phyloP scores from a whole-genome alignment of 2,888 invertebrate genomes.

The Strigamia crassipes region DNA sequence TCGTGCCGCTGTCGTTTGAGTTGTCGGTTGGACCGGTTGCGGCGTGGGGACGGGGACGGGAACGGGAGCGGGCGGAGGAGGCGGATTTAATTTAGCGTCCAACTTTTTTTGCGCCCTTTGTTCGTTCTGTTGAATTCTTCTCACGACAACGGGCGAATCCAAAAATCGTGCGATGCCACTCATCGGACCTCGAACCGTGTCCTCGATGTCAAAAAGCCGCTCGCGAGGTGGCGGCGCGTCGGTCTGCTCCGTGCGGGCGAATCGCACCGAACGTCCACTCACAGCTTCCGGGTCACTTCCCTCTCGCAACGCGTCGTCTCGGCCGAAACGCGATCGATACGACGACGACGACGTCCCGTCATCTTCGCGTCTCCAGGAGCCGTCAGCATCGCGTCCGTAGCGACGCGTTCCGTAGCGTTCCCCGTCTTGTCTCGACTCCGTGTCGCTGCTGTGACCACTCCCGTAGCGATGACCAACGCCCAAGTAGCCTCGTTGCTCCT shows the following conservation, averaged over 20 bases:
- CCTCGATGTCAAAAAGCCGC: constrained; percentile 82
- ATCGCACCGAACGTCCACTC: constrained; percentile 48
- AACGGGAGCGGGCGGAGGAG: constrained; percentile 52
- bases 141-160: constrained; percentile 87
- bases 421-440: constrained; percentile 57
- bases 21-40: constrained; percentile 51
- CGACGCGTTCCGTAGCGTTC: constrained; percentile 47
- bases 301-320: constrained; percentile 50
- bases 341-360: constrained; percentile 50
- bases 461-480: constrained; percentile 72
- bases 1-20: constrained; percentile 49
- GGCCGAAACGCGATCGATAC: constrained; percentile 51
- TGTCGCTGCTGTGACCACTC: constrained; percentile 62
- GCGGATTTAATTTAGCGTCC: constrained; percentile 53
- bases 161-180: constrained; percentile 86
- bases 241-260: constrained; percentile 46
- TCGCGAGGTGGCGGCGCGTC: constrained; percentile 63
- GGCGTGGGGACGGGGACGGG: constrained; percentile 53
- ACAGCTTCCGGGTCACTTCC: constrained; percentile 47
- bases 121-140: constrained; percentile 81
- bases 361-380: constrained; percentile 41
- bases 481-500: constrained; percentile 75
- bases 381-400: constrained; percentile 43
- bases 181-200: constrained; percentile 76
- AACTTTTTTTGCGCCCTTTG: constrained; percentile 68